Percentiles rank a stretch among this genome's conserved stretches.
phyloP scores from a whole-genome alignment of 2,888 invertebrate species.

The Anarsia innoxiella region DNA sequence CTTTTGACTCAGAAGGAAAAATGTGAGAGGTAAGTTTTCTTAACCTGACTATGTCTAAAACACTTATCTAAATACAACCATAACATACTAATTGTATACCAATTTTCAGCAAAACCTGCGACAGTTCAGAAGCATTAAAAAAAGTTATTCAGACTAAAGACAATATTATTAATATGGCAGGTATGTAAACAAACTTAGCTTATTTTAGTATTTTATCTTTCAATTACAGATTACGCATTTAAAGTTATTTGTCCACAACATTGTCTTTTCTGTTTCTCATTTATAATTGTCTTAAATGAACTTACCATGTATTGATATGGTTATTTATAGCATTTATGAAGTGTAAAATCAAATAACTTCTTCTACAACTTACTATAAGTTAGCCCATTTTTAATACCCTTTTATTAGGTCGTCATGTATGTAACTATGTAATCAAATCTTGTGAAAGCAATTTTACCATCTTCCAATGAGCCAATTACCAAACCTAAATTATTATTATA shows the following conservation, averaged over 20 bases:
- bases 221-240: no score
- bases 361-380: no score
- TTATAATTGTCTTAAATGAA: no score
- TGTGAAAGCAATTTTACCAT: no score
- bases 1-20: constrained; percentile 32
- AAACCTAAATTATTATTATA: no score
- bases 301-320: background rate
- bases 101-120: constrained; percentile 43
- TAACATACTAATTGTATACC: background rate
- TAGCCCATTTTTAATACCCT: no score
- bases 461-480: no score
- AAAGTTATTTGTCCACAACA: no score
- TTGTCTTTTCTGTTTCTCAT: no score
- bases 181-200: background rate
- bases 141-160: constrained; percentile 43
- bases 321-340: background rate
- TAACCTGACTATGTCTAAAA: background rate
- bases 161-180: constrained; percentile 36
- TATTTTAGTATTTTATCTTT: background rate
- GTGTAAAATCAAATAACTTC: no score
- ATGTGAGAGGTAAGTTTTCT: constrained; percentile 40
- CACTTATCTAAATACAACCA: background rate
- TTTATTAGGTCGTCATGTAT: no score
- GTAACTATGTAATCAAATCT: no score
- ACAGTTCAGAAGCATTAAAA: constrained; percentile 37